Conservation (phyloP, 2,888 invertebrate genomes). For the Empis livida region DNA sequence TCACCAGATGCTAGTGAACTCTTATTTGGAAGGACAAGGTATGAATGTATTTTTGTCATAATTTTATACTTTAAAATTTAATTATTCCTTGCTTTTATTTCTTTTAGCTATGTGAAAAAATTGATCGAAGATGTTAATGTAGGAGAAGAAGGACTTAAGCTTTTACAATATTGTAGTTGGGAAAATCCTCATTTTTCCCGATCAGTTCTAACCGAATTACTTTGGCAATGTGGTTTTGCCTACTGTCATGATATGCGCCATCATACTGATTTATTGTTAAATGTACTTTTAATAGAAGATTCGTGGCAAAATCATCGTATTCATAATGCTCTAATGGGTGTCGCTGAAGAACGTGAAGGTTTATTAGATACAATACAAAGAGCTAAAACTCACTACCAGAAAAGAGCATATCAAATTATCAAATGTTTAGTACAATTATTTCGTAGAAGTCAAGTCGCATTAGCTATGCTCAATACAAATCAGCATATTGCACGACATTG, state of each 20-base stretch:
- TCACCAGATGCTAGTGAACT: constrained; percentile 66
- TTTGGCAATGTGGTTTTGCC: constrained; percentile 79
- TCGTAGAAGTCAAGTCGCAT: constrained; percentile 68
- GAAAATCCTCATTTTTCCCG: constrained; percentile 92
- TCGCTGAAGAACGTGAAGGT: constrained; percentile 75
- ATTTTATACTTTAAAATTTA: no score
- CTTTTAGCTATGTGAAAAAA: constrained; percentile 74
- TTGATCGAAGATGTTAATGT: constrained; percentile 87
- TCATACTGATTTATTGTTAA: constrained; percentile 77
- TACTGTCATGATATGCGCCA: constrained; percentile 90
- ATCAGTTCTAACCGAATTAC: constrained; percentile 72
- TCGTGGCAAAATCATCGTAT: constrained; percentile 93
- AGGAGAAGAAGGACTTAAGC: constrained; percentile 78
- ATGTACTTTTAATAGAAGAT: constrained; percentile 81
- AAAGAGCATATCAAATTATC: constrained; percentile 92
- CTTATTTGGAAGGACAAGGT: constrained; percentile 70
- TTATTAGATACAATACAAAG: constrained; percentile 85
- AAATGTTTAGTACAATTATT: constrained; percentile 89
- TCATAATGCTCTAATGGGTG: constrained; percentile 83
- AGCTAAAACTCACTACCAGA: constrained; percentile 90
- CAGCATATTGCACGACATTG: constrained; percentile 74
- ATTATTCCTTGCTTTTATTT: no score
- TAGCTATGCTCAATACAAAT: constrained; percentile 64
- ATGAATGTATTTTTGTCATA: no score
- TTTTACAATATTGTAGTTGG: constrained; percentile 91